Base-by-base conservation (phyloP, 2,113 vertebrate genomes). In the Pterophyllum scalare region DNA sequence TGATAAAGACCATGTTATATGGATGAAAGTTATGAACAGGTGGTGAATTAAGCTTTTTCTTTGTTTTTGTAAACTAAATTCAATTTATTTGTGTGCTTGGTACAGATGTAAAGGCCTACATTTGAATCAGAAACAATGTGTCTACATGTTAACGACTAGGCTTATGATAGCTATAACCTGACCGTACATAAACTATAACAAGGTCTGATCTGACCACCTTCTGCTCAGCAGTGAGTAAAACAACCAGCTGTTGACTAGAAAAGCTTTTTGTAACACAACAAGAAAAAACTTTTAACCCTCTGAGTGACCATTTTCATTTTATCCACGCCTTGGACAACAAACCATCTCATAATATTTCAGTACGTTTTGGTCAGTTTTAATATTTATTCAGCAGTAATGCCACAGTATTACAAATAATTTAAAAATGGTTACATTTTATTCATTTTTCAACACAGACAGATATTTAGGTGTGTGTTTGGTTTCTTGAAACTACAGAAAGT, bases 301-400 rank as follows among this genome's bases (percentile, higher is more conserved):
- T 14, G 43, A 5, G 12, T 46, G 11, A 12, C 40, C 1, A 8
- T 70, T 70, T 70, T 52, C 43, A 52, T 52, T 49, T 49, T 31
- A 31, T 31, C 3, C 7, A 22, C 20, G 24, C 49, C 24, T 70
- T 70, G 65, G 24, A 52, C 46, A 33, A 52, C 26, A n/a, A 54
- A 72, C 17, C 26, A n/a, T 54, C 46, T 72, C 67, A 54, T 17
- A 72, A 72, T 31, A 15, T 52, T 31, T 72, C 6, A 54, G 67
- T 6, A 54, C 46, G n/a, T 49, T 72, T n/a, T 72, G 46, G 46
- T 72, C 67, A 54, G 9, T 72, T 54, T 33, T 72, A 72, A 33
- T 72, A 72, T 72, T 72, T 72, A 72, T 33, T 72, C 26, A 54
- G 46, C 46, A 72, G 20, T 72, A 33, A 72, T 33, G 19, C 49